Conservation (phyloP, 2,888 invertebrate species). For the Himalopsyche japonica region DNA sequence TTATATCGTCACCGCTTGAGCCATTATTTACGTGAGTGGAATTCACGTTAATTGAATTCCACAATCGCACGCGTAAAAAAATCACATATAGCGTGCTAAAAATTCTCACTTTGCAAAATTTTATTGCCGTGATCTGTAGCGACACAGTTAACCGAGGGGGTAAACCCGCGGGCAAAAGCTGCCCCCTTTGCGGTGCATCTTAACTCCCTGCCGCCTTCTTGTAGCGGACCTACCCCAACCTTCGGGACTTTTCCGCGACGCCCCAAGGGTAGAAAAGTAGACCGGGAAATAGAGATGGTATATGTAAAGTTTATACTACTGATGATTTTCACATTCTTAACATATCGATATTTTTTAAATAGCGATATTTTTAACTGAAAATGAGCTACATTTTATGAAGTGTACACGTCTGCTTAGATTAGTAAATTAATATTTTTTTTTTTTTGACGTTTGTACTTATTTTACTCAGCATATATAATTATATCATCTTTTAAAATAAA, state of each 20-base stretch:
- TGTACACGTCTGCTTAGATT: no score
- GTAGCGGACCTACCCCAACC: constrained; percentile 35
- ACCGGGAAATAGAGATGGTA: background rate
- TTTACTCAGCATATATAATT: no score
- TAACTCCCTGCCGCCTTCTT: constrained; percentile 25
- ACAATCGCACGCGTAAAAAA: background rate
- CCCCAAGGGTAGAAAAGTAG: background rate
- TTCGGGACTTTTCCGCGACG: background rate
- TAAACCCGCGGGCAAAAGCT: background rate
- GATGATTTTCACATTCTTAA: background rate
- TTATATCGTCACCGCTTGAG: no score
- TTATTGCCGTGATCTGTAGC: background rate
- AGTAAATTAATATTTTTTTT: no score
- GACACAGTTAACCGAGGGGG: background rate
- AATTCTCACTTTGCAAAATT: background rate
- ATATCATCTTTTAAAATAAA: no score
- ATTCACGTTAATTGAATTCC: background rate
- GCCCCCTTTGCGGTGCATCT: constrained; percentile 25
- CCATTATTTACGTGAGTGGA: no score
- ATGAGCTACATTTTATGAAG: no score
- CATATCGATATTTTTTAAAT: no score
- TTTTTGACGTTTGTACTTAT: no score
- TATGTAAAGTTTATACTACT: background rate
- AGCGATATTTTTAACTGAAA: no score
- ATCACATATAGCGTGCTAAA: background rate